These are phyloP conservation scores for Dexiosoma caninum DNA, from an alignment of 2,888 invertebrate species.

Conservation along the genomic window DNA sequence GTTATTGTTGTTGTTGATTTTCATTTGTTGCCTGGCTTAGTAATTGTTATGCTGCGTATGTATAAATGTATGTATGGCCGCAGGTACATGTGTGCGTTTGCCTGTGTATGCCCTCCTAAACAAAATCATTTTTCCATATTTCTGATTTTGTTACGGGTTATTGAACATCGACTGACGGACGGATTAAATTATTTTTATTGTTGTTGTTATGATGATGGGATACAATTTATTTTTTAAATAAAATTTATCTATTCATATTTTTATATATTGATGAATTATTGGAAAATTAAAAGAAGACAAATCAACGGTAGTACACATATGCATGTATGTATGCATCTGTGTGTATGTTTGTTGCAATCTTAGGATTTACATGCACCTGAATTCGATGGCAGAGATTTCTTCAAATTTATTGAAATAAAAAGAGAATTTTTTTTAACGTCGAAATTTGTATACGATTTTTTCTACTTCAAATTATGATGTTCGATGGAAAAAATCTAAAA, in stretches of 20 bases:
- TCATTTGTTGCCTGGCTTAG: conserved; percentile 19
- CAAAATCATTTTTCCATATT: conserved; percentile 54
- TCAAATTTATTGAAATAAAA: too few relatives aligned
- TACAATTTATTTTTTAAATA: conserved; percentile 8
- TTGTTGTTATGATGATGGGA: conserved; percentile 40
- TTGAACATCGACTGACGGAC: conserved; percentile 56
- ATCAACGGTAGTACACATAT: too few relatives aligned
- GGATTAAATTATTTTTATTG: conserved; percentile 20
- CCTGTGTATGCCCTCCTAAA: conserved; percentile 8
- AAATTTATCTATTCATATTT: conserved; percentile 15
- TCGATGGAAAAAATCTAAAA: too few relatives aligned
- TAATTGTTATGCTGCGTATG: background rate
- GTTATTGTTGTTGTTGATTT: conserved; percentile 37
- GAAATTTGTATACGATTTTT: too few relatives aligned
- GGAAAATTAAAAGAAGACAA: background rate
- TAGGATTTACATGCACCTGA: too few relatives aligned
- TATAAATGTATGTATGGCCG: too few relatives aligned
- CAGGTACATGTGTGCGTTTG: background rate
- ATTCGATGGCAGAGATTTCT: too few relatives aligned
- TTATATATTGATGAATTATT: conserved; percentile 41
- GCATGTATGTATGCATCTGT: too few relatives aligned
- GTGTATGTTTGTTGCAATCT: too few relatives aligned
- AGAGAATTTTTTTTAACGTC: too few relatives aligned
- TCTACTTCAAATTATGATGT: too few relatives aligned
- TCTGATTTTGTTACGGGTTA: conserved; percentile 66